These are phyloP conservation scores for Ramazzottius varieornatus DNA, from an alignment of 2,888 invertebrate species.

Conservation along the genomic window DNA sequence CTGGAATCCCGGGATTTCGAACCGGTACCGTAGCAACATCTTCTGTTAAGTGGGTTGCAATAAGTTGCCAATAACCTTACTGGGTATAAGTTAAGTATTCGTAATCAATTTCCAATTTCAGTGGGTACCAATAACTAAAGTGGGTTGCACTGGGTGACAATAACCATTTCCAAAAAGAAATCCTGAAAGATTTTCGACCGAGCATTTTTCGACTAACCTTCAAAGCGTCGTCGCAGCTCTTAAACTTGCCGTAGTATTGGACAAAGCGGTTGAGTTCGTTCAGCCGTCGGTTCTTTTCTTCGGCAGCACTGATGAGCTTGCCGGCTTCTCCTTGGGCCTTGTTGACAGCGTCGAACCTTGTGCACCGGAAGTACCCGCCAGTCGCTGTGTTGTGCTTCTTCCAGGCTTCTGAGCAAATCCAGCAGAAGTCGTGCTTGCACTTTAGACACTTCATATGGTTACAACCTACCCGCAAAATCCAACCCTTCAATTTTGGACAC, in stretches of 20 bases:
- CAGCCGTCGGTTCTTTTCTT: conserved; percentile 31
- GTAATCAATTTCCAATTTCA: no score
- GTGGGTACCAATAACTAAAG: no score
- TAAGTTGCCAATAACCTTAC: no score
- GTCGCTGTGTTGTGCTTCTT: conserved; percentile 40
- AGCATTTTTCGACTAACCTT: conserved; percentile 16
- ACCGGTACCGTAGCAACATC: no score
- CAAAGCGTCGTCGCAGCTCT: conserved; percentile 37
- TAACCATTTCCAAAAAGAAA: no score
- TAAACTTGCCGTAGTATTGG: conserved; percentile 36
- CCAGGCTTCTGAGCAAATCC: conserved; percentile 44
- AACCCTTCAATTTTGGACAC: no score
- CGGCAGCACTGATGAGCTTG: conserved; percentile 31
- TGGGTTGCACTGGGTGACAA: no score
- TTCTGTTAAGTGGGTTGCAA: no score
- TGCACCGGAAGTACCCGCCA: conserved; percentile 40
- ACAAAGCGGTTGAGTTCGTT: conserved; percentile 37
- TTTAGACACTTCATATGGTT: conserved; percentile 46
- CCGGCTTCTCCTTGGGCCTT: conserved; percentile 36
- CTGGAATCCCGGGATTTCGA: no score
- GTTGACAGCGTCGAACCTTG: conserved; percentile 35
- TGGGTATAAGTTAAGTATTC: no score
- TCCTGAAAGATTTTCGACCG: no score
- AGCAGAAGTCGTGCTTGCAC: conserved; percentile 44
- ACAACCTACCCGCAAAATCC: no score